Evolutionary conservation across 2,888 invertebrate genomes (phyloP), one percentile per base, ranked within the genome.

Genomic region (Spilarctia lutea): DNA sequence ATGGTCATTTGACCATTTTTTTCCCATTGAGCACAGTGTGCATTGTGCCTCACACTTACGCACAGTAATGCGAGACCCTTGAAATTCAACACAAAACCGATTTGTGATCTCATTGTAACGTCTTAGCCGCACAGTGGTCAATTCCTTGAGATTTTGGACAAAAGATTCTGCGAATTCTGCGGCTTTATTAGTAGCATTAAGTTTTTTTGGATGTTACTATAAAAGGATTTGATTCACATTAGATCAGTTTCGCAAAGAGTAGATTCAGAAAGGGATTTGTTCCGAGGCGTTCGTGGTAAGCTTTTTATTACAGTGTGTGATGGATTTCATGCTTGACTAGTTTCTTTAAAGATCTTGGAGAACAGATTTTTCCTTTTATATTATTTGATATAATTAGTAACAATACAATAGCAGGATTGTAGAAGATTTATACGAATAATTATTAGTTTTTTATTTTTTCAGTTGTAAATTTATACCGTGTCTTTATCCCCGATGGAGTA

Each of bases 271-370:
- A 80, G 80, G 69, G 73, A 76, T 85, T 88, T 91, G 89, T 91
- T 88, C 77, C 85, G 86, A 91, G 91, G 91, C 83, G 92, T 91
- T 88, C 84, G 86, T 72, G 79, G 85, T 86, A 87, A 87, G 79
- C 72, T 79, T 78, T 79, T 77, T 74, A 75, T 72, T 80, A 79
- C 75, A 81, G 77, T 74, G 75, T 75, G 79, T 74, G 72, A 69
- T 73, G 75, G 75, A 82, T 82, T 79, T 71, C 70, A 71, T 80
- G 68, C n/a, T 76, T 76, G 70, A 65, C 69, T 75, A 75, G 77
- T 85, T 81, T 80, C 76, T 75, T 75, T 68, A 78, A 76, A 65
- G 67, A 67, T 70, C 35, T 70, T 70, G 18, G 45, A 56, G 33
- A 56, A 35, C 68, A 27, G 16, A 67, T 69, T 69, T 67, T 69